Evolutionary conservation across 2,797 vertebrate species (phyloP).

Genomic region (Muraenolepis orangiensis): DNA sequence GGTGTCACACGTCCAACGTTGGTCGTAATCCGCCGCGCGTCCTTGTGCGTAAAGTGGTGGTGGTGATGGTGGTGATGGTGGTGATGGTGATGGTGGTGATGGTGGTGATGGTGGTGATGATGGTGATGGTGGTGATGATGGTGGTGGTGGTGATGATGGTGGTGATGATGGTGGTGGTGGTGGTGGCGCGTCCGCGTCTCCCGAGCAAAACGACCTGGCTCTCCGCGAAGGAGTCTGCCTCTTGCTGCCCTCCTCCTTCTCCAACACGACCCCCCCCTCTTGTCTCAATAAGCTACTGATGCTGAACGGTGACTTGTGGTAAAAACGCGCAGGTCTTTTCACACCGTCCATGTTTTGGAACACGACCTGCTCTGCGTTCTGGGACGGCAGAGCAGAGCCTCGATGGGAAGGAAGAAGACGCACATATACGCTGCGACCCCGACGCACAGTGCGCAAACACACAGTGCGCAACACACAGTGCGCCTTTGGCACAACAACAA

Average conservation of each 20-base stretch:
- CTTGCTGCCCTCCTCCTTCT: slow-evolving; percentile 6
- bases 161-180: too few relatives aligned
- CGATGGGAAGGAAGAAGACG: slow-evolving; percentile 23
- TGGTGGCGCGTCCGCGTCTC: not conserved
- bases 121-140: too few relatives aligned
- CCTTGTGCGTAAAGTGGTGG: not conserved
- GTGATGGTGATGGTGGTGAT: too few relatives aligned
- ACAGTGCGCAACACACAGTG: slow-evolving; percentile 23
- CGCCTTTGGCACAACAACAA: slow-evolving; percentile 16
- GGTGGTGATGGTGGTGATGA: too few relatives aligned
- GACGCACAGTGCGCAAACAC: slow-evolving; percentile 36
- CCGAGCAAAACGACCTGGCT: not conserved
- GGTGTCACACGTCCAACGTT: not conserved
- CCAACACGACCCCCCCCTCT: slow-evolving; percentile 49
- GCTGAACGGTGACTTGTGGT: slow-evolving; percentile 76
- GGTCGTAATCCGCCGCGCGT: not conserved
- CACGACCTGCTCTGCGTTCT: not conserved
- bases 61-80: too few relatives aligned
- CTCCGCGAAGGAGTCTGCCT: not conserved
- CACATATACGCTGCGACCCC: not conserved
- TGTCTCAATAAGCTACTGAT: slow-evolving; percentile 73
- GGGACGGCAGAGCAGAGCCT: slow-evolving; percentile 29
- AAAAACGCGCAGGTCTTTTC: slow-evolving; percentile 53
- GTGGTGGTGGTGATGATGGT: too few relatives aligned
- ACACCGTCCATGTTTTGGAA: slow-evolving; percentile 61